phyloP scores from a whole-genome alignment of 2,113 vertebrate genomes.

The Tretioscincus oriximinensis region DNA sequence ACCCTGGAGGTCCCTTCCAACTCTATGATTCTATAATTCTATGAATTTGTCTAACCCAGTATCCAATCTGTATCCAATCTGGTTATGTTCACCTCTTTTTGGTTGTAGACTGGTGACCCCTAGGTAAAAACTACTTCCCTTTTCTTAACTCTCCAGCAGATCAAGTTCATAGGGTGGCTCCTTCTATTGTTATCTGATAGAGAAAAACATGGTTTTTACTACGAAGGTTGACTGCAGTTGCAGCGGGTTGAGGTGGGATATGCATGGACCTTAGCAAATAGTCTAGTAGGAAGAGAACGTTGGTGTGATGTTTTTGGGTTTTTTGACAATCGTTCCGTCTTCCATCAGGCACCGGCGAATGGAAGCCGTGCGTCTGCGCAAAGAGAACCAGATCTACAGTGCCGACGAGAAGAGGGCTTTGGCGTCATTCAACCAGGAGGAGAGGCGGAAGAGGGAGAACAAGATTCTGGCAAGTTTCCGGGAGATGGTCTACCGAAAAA shows the following conservation, averaged over 20 bases:
- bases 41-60: too few species aligned
- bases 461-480: conserved; percentile 96
- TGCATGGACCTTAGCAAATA: background rate
- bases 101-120: too few species aligned
- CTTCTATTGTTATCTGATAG: too few species aligned
- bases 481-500: conserved; percentile 98
- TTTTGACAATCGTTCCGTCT: background rate
- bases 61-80: too few species aligned
- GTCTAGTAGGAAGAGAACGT: background rate
- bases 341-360: conserved; percentile 89
- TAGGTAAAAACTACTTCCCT: too few species aligned
- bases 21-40: too few species aligned
- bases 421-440: conserved; percentile 97
- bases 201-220: background rate
- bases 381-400: conserved; percentile 99
- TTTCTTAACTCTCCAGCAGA: too few species aligned
- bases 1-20: too few species aligned
- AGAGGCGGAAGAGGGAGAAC: conserved; percentile 93
- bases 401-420: conserved; percentile 94
- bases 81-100: too few species aligned
- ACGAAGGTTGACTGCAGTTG: background rate
- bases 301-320: background rate
- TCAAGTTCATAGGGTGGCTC: too few species aligned
- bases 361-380: conserved; percentile 97
- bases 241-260: background rate